These are phyloP conservation scores for Chlorodrepanis virens DNA, from an alignment of 2,113 vertebrate species.

Conservation along the genomic window DNA sequence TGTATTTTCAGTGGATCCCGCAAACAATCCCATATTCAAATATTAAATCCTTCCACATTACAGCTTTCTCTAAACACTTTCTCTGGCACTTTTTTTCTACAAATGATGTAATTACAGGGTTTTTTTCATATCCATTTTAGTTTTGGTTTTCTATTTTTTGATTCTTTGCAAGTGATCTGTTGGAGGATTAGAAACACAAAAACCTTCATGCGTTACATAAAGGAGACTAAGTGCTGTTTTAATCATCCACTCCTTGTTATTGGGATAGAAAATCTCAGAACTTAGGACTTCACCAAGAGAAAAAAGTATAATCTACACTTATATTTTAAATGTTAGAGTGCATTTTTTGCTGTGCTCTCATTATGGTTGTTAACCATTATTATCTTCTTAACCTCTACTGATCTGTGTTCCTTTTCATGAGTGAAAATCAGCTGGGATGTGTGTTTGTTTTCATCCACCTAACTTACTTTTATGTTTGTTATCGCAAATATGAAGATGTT, in stretches of 20 bases:
- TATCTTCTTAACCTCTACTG: conserved; percentile 47
- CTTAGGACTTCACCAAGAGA: background rate
- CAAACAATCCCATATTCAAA: background rate
- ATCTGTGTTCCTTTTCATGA: background rate
- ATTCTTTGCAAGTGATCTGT: background rate
- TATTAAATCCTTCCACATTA: background rate
- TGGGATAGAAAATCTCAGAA: background rate
- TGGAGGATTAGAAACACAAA: background rate
- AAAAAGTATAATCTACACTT: background rate
- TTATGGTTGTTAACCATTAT: background rate
- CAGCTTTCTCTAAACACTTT: background rate
- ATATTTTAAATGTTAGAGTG: background rate
- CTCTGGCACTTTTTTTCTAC: background rate
- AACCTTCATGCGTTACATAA: background rate
- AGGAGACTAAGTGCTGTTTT: background rate
- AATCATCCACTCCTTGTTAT: background rate
- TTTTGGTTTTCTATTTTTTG: background rate
- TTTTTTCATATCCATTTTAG: background rate
- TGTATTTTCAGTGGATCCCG: background rate
- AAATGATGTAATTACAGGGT: background rate
- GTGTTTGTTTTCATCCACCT: background rate
- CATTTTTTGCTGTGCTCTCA: conserved; percentile 1
- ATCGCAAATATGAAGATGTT: background rate
- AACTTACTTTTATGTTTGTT: conserved; percentile 5
- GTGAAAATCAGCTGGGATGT: background rate